Percentiles rank a stretch among this genome's conserved stretches.
These are phyloP conservation scores for Crotalus tigris DNA, from an alignment of 2,113 vertebrate species.

Conservation along the genomic window DNA sequence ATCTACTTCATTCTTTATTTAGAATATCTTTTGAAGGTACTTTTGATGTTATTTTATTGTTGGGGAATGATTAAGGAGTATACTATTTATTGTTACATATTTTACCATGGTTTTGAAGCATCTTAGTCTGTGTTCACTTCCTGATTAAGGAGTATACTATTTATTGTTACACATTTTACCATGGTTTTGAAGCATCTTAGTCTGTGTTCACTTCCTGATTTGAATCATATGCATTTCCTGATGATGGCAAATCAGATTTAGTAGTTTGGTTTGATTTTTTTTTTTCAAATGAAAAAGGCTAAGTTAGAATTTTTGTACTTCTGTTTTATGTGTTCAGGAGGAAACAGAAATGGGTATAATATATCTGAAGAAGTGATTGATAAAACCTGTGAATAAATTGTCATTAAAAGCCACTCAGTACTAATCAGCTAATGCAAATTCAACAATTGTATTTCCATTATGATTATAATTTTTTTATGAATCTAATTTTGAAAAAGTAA, in stretches of 20 bases:
- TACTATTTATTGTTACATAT: background rate
- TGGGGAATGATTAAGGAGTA: background rate
- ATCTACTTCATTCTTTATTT: background rate
- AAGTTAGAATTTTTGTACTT: background rate
- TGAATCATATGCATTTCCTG: background rate
- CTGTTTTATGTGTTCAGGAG: background rate
- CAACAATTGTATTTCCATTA: conserved; percentile 23
- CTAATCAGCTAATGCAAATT: conserved; percentile 24
- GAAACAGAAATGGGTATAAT: background rate
- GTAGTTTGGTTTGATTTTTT: no score
- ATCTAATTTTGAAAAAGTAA: conserved; percentile 29
- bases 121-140: background rate
- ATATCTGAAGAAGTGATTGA: conserved; percentile 12
- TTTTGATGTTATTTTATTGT: background rate
- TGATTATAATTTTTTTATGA: conserved; percentile 14
- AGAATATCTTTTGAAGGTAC: background rate
- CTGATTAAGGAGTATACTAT: background rate
- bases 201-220: background rate
- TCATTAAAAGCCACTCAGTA: background rate
- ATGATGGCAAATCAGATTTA: background rate
- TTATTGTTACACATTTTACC: background rate
- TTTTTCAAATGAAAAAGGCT: no score
- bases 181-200: background rate
- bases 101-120: background rate
- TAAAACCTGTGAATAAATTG: background rate